A percentile compares a stretch with the other conserved stretches of the same genome.
Evolutionary conservation across 2,113 vertebrate genomes (phyloP).

Genomic region (Sula dactylatra): DNA sequence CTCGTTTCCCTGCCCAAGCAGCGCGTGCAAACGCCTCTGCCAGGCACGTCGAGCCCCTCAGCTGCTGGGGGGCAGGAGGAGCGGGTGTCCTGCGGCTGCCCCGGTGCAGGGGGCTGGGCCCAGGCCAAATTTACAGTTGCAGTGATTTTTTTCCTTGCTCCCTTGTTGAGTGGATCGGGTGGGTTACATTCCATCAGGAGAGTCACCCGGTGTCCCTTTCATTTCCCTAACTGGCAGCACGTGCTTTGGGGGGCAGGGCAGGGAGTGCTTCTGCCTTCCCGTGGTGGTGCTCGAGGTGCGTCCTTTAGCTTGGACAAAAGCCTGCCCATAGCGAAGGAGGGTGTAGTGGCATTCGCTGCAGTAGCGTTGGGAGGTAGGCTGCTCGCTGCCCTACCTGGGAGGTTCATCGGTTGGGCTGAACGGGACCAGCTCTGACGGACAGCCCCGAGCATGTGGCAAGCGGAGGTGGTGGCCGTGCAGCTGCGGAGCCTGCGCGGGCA

Average conservation of each 20-base stretch:
- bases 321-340: rapidly evolving
- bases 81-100: background rate
- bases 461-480: background rate
- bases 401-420: background rate
- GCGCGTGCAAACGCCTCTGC: background rate
- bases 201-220: background rate
- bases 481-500: background rate
- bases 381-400: background rate
- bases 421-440: background rate
- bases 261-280: background rate
- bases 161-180: too few species aligned
- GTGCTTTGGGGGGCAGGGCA: background rate
- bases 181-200: too few species aligned
- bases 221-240: background rate
- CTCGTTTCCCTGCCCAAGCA: background rate
- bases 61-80: background rate
- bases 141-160: background rate
- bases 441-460: background rate
- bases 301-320: background rate
- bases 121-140: background rate
- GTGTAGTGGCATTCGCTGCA: background rate
- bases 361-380: too few species aligned
- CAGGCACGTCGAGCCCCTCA: rapidly evolving
- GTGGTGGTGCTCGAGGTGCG: rapidly evolving
- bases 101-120: background rate